These are phyloP conservation scores for Azorinus chamasolen DNA, from an alignment of 2,888 invertebrate genomes.

Conservation along the genomic window DNA sequence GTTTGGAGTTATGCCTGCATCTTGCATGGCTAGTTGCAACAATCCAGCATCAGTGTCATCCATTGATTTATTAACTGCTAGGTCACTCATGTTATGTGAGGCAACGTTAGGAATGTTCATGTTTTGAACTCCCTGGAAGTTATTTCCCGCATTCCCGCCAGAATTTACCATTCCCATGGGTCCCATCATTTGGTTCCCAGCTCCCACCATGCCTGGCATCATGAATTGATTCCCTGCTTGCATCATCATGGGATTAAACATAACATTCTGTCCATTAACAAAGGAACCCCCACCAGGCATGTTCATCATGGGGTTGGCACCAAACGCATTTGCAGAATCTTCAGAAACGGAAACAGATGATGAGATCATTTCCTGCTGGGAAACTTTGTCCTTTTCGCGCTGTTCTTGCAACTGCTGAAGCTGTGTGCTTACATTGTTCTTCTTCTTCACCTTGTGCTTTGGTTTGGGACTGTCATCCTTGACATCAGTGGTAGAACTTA, in stretches of 20 bases:
- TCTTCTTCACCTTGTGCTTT: slow-evolving; percentile 62
- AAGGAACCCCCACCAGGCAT: slow-evolving; percentile 63
- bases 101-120: slow-evolving; percentile 1
- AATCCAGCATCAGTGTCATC: slow-evolving; percentile 70
- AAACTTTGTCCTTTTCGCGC: slow-evolving; percentile 47
- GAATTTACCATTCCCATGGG: slow-evolving; percentile 47
- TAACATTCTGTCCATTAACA: slow-evolving; percentile 67
- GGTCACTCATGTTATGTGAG: slow-evolving; percentile 22
- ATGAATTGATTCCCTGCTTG: slow-evolving; percentile 53
- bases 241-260: slow-evolving; percentile 73
- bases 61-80: slow-evolving; percentile 32
- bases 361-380: slow-evolving; percentile 64
- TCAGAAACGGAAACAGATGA: slow-evolving; percentile 64
- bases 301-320: slow-evolving; percentile 62
- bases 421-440: slow-evolving; percentile 72
- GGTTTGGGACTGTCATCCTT: slow-evolving; percentile 49
- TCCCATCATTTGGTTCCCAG: slow-evolving; percentile 49
- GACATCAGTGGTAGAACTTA: slow-evolving; percentile 59
- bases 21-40: slow-evolving; percentile 80
- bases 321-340: slow-evolving; percentile 49
- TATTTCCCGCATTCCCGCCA: slow-evolving; percentile 22
- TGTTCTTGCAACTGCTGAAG: slow-evolving; percentile 62
- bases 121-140: slow-evolving; percentile 11
- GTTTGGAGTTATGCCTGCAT: slow-evolving; percentile 76
- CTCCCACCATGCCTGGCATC: slow-evolving; percentile 61